Percentiles rank a stretch among this genome's conserved stretches.
Evolutionary conservation across 2,113 vertebrate genomes (phyloP).

Genomic region (Tachysurus vachellii): DNA sequence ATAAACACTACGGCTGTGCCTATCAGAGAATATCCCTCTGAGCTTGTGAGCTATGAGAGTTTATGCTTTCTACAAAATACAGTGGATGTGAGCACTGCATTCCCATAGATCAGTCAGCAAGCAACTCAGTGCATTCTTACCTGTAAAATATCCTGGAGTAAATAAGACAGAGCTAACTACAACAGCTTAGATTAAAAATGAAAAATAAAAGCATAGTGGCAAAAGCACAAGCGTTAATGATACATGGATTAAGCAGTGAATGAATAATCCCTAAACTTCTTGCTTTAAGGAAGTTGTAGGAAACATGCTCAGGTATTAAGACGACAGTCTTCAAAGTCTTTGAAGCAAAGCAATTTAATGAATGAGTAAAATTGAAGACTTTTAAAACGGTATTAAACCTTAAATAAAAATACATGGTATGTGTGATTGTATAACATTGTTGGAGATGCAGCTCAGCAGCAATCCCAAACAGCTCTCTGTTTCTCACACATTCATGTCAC

Average conservation of each 20-base stretch:
- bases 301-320: conserved; percentile 7
- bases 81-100: not conserved
- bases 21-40: not conserved
- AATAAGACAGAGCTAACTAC: not conserved
- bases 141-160: conserved; percentile 35
- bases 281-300: conserved; percentile 15
- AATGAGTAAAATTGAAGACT: not conserved
- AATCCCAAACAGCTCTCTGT: not conserved
- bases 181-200: not conserved
- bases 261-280: conserved; percentile 16
- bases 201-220: conserved; percentile 2
- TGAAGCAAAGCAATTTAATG: not conserved
- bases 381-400: not conserved
- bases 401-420: not conserved
- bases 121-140: conserved; percentile 54
- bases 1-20: not conserved
- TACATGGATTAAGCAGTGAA: conserved; percentile 11
- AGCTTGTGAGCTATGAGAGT: not conserved
- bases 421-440: not conserved
- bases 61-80: not conserved
- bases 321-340: not conserved
- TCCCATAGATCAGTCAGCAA: conserved; percentile 12
- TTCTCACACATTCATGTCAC: conserved; percentile 6
- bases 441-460: not conserved
- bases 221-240: conserved; percentile 33